These are phyloP conservation scores for Phragmatobia fuliginosa DNA, from an alignment of 2,888 invertebrate genomes.

Conservation along the genomic window DNA sequence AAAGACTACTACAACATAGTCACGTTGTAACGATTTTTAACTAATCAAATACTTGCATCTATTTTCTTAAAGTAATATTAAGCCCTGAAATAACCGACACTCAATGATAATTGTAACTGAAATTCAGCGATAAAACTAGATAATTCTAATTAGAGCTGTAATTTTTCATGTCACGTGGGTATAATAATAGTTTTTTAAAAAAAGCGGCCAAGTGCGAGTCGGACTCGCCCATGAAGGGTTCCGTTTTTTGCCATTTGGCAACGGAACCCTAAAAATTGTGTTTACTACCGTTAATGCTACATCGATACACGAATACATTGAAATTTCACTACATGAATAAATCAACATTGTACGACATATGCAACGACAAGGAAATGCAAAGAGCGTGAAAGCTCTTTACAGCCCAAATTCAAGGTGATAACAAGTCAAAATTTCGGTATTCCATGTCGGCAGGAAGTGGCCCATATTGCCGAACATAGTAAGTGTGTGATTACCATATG, in stretches of 20 bases:
- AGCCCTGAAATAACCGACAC: background rate
- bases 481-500: conserved; percentile 67
- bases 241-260: too few relatives aligned
- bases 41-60: too few relatives aligned
- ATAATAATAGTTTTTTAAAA: too few relatives aligned
- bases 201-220: too few relatives aligned
- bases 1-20: background rate
- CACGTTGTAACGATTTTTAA: background rate
- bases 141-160: too few relatives aligned
- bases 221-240: too few relatives aligned
- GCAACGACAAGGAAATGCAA: conserved; percentile 34
- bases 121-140: too few relatives aligned
- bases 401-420: conserved; percentile 51
- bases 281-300: conserved; percentile 10
- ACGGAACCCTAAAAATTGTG: background rate
- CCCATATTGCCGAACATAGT: conserved; percentile 71
- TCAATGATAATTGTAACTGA: too few relatives aligned
- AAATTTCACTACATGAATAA: conserved; percentile 40
- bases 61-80: background rate
- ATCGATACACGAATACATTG: conserved; percentile 27
- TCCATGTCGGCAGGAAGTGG: conserved; percentile 70
- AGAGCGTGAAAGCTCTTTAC: conserved; percentile 44
- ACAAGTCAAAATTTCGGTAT: conserved; percentile 64
- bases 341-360: conserved; percentile 26
- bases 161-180: too few relatives aligned